phyloP scores from a whole-genome alignment of 1,140 invertebrate genomes.

The Pseudomyrmex cubaensis region DNA sequence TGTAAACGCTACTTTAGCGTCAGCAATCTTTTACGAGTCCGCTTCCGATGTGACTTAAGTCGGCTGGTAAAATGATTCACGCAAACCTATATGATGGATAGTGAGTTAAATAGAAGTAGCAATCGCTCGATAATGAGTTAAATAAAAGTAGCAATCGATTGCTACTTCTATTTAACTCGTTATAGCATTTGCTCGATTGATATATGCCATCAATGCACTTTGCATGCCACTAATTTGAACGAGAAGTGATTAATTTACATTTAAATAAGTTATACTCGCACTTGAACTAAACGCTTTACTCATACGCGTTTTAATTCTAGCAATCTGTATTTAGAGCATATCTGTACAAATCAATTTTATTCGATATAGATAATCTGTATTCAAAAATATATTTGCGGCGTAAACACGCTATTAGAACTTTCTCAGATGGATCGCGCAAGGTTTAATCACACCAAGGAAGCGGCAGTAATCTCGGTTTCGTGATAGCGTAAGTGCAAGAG shows the following conservation, averaged over 20 bases:
- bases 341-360: neutral
- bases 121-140: neutral
- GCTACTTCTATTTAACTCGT: no score
- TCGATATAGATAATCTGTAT: neutral
- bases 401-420: constrained; percentile 43
- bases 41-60: constrained; percentile 14
- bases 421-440: constrained; percentile 29
- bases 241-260: no score
- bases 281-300: no score
- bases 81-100: neutral
- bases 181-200: no score
- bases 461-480: constrained; percentile 29
- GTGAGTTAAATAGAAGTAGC: no score
- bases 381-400: constrained; percentile 9
- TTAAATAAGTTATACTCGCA: no score
- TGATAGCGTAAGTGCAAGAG: constrained; percentile 33
- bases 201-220: no score
- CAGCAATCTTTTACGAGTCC: constrained; percentile 8
- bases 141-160: no score
- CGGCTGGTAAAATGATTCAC: constrained; percentile 7
- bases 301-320: no score
- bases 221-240: no score
- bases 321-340: no score
- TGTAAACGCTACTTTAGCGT: neutral
- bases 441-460: constrained; percentile 35